Evolutionary conservation across 2,113 vertebrate genomes (phyloP), one percentile per base, ranked within the genome.

Genomic region (Chlamydotis undulata): DNA sequence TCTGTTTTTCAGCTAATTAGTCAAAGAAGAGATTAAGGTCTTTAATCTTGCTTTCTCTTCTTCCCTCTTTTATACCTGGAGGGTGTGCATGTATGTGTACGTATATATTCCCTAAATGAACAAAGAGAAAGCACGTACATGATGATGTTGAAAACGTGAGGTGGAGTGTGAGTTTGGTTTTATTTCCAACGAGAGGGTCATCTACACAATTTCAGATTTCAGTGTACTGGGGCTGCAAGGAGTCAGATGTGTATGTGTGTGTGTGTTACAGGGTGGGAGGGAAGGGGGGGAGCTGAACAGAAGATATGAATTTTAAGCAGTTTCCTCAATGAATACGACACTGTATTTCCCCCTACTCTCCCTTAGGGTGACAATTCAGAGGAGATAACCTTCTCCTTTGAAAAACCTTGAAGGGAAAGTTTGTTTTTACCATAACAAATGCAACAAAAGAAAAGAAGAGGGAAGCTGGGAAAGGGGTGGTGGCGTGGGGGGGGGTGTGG

Each of bases 1-100:
- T 91, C 89, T 92, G 77, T 94, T 93, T 70, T 94, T 95, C 89
- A 93, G 85, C 94, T 97, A 97, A 98, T 98, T 96, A 96, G 93
- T 79, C 94, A 97, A 93, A 94, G 31, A 81, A 88, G 87, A 97
- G 87, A 97, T 96, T 94, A 96, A 96, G 64, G 85, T 89, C 65
- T 97, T 98, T 94, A 94, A 96, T 97, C 92, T 83, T 67, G 7
- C 39, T 92, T 83, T 76, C 39, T 87, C 56, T 59, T 89, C n/a
- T 69, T 71, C 61, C 75, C 77, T 76, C 75, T 45, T 90, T 93
- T 93, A 87, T 92, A 94, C 75, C 94, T 95, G 57, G 29, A 86
- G 93, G 29, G 65, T 37, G 8, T 28, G 24, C 4, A 5, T 41
- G 29, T 68, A 80, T 67, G 43, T 57, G 45, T 61, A 63, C 17